A percentile compares a stretch with the other conserved stretches of the same genome.
These are phyloP conservation scores for Ditylenchus dipsaci DNA, from an alignment of 1,140 invertebrate species.

Conservation along the genomic window DNA sequence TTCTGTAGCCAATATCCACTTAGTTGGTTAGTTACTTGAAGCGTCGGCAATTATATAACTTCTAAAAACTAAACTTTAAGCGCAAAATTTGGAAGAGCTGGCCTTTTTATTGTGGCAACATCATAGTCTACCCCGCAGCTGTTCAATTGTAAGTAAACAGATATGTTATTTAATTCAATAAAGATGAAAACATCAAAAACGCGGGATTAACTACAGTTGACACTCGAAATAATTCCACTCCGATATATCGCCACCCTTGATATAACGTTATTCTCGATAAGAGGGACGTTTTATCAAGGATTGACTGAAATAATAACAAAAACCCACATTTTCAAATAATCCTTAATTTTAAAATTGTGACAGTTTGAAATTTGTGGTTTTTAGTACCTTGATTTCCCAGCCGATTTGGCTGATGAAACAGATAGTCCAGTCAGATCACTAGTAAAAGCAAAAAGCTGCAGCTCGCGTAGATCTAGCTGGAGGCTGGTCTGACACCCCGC, in stretches of 20 bases:
- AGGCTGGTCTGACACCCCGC: constrained; percentile 48
- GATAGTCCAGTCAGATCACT: not conserved
- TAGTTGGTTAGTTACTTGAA: not conserved
- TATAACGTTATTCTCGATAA: too few species aligned
- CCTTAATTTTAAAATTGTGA: not conserved
- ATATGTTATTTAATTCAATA: not conserved
- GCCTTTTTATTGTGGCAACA: not conserved
- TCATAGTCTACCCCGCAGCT: not conserved
- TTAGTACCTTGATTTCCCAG: not conserved
- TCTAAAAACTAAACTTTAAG: not conserved
- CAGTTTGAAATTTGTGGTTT: not conserved
- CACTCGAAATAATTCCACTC: too few species aligned
- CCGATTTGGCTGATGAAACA: not conserved
- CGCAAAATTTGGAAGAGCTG: not conserved
- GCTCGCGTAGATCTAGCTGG: constrained; percentile 38
- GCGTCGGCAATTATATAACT: not conserved
- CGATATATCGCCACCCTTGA: too few species aligned
- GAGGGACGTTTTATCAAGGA: too few species aligned
- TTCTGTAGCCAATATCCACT: not conserved
- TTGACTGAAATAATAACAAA: too few species aligned
- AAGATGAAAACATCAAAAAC: not conserved
- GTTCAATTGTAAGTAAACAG: not conserved
- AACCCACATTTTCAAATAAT: not conserved
- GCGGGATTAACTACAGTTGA: too few species aligned
- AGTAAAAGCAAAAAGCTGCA: constrained; percentile 17